A percentile compares a stretch with the other conserved stretches of the same genome.
Conservation (phyloP, 2,113 vertebrate species). For the Narcine bancroftii region DNA sequence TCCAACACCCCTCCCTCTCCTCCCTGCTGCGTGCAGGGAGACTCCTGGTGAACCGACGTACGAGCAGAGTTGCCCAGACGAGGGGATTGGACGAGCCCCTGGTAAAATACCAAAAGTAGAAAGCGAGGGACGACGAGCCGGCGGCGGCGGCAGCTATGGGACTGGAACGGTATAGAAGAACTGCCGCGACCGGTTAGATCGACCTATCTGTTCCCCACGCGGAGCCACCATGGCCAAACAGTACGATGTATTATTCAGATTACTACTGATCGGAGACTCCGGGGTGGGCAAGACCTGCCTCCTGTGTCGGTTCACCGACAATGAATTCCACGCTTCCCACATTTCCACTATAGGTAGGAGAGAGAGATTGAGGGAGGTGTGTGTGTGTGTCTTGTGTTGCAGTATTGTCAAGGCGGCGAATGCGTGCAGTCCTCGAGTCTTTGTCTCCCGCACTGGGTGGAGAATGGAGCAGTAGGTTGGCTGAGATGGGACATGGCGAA, state of each 20-base stretch:
- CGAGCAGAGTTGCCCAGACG: constrained; percentile 40
- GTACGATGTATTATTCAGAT: constrained; percentile 77
- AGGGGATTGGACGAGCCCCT: neutral
- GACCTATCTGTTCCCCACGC: constrained; percentile 42
- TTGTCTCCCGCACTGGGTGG: neutral
- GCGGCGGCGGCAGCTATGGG: too few relatives aligned
- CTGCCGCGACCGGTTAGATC: constrained; percentile 28
- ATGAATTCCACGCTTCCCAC: constrained; percentile 78
- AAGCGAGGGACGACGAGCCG: too few relatives aligned
- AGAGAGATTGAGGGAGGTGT: neutral
- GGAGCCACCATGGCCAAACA: constrained; percentile 73
- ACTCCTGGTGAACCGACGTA: neutral
- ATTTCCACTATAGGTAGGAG: constrained; percentile 89
- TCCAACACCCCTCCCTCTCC: neutral
- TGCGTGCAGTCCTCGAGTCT: neutral
- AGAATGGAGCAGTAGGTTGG: neutral
- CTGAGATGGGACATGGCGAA: too few relatives aligned
- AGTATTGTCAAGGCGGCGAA: neutral
- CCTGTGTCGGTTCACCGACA: constrained; percentile 82
- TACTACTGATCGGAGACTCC: constrained; percentile 82
- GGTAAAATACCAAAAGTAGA: neutral
- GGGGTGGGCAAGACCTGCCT: constrained; percentile 89
- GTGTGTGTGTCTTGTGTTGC: neutral
- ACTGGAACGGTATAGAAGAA: neutral
- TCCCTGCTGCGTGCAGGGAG: neutral